Conservation (phyloP, 2,888 invertebrate species). For the Caenorhabditis doughertyi region DNA sequence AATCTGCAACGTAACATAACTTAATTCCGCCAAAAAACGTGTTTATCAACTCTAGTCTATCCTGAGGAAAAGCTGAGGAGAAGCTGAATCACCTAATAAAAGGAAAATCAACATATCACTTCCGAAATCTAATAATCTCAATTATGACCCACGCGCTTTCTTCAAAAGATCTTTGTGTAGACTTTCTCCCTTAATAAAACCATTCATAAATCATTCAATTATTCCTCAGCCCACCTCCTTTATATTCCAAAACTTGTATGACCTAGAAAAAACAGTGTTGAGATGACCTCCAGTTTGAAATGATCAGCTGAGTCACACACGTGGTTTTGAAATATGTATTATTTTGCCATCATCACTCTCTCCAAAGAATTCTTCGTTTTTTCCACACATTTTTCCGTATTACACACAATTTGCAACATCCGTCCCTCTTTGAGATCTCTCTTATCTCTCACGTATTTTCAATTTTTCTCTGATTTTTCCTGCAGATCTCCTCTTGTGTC, state of each 20-base stretch:
- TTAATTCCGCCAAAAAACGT: too few species aligned
- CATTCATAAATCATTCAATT: constrained; percentile 21
- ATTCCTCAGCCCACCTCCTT: neutral
- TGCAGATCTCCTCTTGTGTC: neutral
- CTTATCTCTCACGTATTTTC: constrained; percentile 15
- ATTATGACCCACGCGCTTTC: too few species aligned
- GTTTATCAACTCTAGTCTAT: too few species aligned
- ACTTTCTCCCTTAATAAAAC: neutral
- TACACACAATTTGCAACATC: constrained; percentile 25
- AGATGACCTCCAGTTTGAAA: neutral
- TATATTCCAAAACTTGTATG: constrained; percentile 3
- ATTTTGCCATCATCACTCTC: neutral
- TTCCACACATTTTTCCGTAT: constrained; percentile 31
- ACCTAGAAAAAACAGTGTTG: constrained; percentile 18
- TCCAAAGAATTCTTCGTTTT: neutral
- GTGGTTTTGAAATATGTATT: neutral
- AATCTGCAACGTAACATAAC: too few species aligned
- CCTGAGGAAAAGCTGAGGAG: too few species aligned
- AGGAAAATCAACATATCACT: too few species aligned
- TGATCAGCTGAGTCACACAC: constrained; percentile 24
- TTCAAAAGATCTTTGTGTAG: too few species aligned
- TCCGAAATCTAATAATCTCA: too few species aligned
- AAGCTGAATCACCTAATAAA: too few species aligned
- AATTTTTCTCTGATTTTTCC: neutral
- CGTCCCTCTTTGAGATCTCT: neutral